Percentiles rank a stretch among this genome's conserved stretches.
These are phyloP conservation scores for Drosophila sucinea DNA, from an alignment of 1,140 invertebrate species.

Conservation along the genomic window DNA sequence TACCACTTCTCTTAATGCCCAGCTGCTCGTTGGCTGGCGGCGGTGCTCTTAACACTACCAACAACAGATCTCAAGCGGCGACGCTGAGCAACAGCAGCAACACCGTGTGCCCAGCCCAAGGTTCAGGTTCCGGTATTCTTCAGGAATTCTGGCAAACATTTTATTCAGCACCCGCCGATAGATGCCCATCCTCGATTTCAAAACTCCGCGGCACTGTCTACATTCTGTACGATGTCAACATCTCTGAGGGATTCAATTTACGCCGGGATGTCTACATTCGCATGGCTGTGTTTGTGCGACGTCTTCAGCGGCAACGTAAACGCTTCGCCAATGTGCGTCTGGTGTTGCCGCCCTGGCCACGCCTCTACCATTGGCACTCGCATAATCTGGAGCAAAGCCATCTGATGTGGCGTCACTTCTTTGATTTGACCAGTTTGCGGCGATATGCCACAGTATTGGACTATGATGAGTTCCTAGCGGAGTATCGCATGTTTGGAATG, in stretches of 20 bases:
- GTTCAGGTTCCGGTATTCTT: background rate
- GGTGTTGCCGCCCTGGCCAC: constrained; percentile 95
- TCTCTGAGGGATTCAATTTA: constrained; percentile 98
- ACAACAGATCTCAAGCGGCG: background rate
- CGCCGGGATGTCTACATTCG: constrained; percentile 97
- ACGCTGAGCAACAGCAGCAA: background rate
- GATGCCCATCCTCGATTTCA: constrained; percentile 53
- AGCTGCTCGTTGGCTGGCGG: background rate
- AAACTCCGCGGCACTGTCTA: constrained; percentile 62
- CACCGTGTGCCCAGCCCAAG: constrained; percentile 26
- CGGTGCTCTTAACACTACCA: background rate
- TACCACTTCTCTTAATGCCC: background rate
- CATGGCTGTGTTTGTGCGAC: constrained; percentile 91
- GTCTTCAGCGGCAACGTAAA: constrained; percentile 84
- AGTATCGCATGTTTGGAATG: constrained; percentile 75
- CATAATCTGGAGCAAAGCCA: constrained; percentile 82
- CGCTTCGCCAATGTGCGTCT: constrained; percentile 85
- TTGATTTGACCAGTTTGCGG: constrained; percentile 92
- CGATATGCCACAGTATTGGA: constrained; percentile 94
- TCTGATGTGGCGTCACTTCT: constrained; percentile 91
- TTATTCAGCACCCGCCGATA: constrained; percentile 7
- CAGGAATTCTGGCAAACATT: constrained; percentile 24
- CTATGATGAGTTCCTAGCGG: constrained; percentile 90
- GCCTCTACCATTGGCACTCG: constrained; percentile 95
- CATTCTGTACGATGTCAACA: constrained; percentile 95